These are phyloP conservation scores for Apamea sordens DNA, from an alignment of 2,888 invertebrate genomes.

Conservation along the genomic window DNA sequence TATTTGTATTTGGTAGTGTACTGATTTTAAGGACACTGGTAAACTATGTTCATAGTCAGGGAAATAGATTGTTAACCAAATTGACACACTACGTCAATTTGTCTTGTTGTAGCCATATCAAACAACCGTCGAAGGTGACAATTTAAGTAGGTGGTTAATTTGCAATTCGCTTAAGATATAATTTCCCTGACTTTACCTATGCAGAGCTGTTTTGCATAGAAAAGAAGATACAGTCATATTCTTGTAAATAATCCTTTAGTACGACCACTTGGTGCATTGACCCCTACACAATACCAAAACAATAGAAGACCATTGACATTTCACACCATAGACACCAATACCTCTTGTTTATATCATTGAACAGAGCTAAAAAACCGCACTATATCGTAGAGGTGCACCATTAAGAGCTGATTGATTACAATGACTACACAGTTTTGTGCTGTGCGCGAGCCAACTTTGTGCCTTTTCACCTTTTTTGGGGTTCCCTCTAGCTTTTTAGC, in stretches of 20 bases:
- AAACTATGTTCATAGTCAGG: neutral
- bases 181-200: neutral
- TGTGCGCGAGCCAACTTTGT: constrained; percentile 80
- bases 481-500: constrained; percentile 66
- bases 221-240: neutral
- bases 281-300: neutral
- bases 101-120: neutral
- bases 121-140: neutral
- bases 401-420: constrained; percentile 83
- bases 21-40: neutral
- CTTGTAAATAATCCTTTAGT: neutral
- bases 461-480: constrained; percentile 80
- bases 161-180: neutral
- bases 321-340: constrained; percentile 14
- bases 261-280: too few species aligned
- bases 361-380: constrained; percentile 25
- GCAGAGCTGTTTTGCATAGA: neutral
- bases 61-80: too few species aligned
- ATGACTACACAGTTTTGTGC: constrained; percentile 80
- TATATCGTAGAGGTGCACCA: constrained; percentile 53
- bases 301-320: constrained; percentile 25
- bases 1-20: too few species aligned
- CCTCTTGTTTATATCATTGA: constrained; percentile 25
- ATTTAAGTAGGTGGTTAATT: neutral
- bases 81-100: neutral